These are phyloP conservation scores for Napeogenes inachia DNA, from an alignment of 2,888 invertebrate species.

Conservation along the genomic window DNA sequence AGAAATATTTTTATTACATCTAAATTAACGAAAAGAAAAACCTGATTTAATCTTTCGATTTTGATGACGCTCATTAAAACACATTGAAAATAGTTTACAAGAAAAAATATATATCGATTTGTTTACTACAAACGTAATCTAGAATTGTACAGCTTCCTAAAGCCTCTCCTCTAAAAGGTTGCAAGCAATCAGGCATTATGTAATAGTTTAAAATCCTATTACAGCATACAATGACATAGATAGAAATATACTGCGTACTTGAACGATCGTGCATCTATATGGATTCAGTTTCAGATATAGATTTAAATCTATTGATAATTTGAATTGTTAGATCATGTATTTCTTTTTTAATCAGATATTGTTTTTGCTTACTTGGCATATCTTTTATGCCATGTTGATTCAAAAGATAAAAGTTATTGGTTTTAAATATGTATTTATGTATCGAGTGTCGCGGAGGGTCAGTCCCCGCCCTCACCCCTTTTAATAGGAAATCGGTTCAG, in stretches of 20 bases:
- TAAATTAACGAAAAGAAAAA: too few relatives aligned
- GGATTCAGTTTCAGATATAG: neutral
- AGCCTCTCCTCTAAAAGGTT: neutral
- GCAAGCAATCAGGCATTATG: neutral
- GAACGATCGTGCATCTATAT: neutral
- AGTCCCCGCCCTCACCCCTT: neutral
- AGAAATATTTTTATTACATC: too few relatives aligned
- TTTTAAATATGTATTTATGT: neutral
- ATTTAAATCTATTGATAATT: neutral
- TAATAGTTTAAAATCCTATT: neutral
- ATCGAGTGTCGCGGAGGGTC: neutral
- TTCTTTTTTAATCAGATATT: too few relatives aligned
- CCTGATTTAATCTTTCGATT: too few relatives aligned
- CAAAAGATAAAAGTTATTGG: neutral
- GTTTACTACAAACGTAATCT: neutral
- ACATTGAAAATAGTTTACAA: too few relatives aligned
- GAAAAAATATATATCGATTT: too few relatives aligned
- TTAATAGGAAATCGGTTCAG: neutral
- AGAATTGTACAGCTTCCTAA: conserved; percentile 4
- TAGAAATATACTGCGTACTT: neutral
- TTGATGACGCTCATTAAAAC: too few relatives aligned
- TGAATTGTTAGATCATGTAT: neutral
- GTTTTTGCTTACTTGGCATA: neutral
- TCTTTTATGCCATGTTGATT: neutral
- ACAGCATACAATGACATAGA: neutral